Base-by-base conservation (phyloP, 1,140 invertebrate genomes). In the Aradophagus sp. region DNA sequence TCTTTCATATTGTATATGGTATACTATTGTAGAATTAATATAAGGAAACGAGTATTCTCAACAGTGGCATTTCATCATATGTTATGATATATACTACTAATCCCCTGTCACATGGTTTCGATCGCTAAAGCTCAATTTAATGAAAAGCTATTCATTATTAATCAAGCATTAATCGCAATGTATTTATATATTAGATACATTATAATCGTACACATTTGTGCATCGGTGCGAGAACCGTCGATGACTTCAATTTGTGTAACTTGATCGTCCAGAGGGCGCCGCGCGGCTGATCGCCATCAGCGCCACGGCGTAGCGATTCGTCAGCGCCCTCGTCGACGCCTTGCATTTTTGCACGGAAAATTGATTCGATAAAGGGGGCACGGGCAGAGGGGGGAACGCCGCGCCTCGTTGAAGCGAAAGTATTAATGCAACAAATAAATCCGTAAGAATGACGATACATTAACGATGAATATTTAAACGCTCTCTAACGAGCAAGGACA, bases 401-500 rank as follows among this genome's bases (percentile, higher is more conserved):
- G 31, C 44, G n/a, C n/a, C n/a, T n/a, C n/a, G n/a, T n/a, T n/a
- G n/a, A n/a, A 39, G 55, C 39, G 39, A 59, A 59, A 59, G 65
- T 53, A 68, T 68, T 68, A 67, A 14, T 23, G 48, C 4, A 68
- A 39, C 10, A n/a, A n/a, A n/a, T n/a, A n/a, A n/a, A n/a, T n/a
- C n/a, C n/a, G n/a, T n/a, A n/a, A n/a, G n/a, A n/a, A n/a, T n/a
- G n/a, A n/a, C n/a, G n/a, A n/a, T n/a, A n/a, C n/a, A n/a, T n/a
- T n/a, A n/a, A n/a, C n/a, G n/a, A n/a, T n/a, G n/a, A n/a, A n/a
- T n/a, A n/a, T n/a, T n/a, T n/a, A n/a, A 34, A 67, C 16, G 66
- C 66, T 69, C 66, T 69, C 56, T 56, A 55, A 4, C 13, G 38
- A 50, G 39, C 23, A n/a, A 55, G 56, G 66, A 62, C 66, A 20